Evolutionary conservation across 1,140 invertebrate species (phyloP).

Genomic region (Pseudomyrmex cubaensis): DNA sequence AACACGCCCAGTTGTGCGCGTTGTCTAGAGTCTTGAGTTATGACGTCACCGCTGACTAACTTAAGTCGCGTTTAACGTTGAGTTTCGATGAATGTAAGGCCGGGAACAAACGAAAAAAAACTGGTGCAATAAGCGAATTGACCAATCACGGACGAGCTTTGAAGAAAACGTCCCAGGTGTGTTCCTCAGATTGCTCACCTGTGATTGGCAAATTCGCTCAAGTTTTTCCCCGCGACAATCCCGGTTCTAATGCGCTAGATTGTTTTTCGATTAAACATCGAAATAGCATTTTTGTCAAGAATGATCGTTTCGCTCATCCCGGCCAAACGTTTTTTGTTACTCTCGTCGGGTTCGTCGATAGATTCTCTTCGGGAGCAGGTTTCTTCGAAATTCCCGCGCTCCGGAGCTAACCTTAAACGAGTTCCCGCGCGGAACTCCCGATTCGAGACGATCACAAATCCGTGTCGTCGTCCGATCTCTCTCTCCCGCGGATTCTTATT

Average conservation of each 20-base stretch:
- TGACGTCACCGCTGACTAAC: slow-evolving; percentile 58
- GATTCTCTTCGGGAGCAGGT: neutral
- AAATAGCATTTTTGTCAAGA: too few relatives aligned
- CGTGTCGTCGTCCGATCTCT: neutral
- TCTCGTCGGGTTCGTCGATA: neutral
- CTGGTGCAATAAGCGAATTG: neutral
- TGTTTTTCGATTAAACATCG: too few relatives aligned
- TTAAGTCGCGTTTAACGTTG: neutral
- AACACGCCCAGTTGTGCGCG: slow-evolving; percentile 50
- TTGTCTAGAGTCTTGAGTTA: slow-evolving; percentile 2
- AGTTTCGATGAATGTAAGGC: neutral
- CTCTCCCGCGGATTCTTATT: slow-evolving; percentile 5
- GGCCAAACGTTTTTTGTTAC: neutral
- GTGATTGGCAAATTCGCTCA: too few relatives aligned
- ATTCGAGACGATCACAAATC: neutral
- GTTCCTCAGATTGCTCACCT: too few relatives aligned
- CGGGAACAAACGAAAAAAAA: neutral
- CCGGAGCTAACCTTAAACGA: slow-evolving; percentile 11
- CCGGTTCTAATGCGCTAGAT: too few relatives aligned
- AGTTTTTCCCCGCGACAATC: too few relatives aligned
- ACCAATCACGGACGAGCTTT: too few relatives aligned
- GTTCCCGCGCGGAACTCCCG: neutral
- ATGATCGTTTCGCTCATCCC: too few relatives aligned
- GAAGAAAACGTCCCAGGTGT: too few relatives aligned
- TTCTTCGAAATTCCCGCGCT: slow-evolving; percentile 14